Percentiles rank a stretch among this genome's conserved stretches.
Evolutionary conservation across 2,797 vertebrate species (phyloP).

Genomic region (Phyllotis vaccarum): DNA sequence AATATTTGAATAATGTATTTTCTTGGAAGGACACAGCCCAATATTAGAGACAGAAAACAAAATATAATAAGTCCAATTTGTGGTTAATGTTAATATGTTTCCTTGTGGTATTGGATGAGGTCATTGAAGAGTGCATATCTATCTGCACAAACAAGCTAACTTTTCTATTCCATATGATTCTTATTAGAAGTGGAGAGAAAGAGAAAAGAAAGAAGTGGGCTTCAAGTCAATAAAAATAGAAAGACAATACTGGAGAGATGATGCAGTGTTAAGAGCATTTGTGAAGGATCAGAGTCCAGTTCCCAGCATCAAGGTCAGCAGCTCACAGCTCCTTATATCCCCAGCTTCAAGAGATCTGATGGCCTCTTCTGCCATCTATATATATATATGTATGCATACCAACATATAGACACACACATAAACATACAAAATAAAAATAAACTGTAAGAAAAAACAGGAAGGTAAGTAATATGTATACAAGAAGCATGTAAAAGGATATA

Average conservation of each 20-base stretch:
- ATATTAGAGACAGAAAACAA: conserved; percentile 9
- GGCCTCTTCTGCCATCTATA: not conserved
- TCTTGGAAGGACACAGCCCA: not conserved
- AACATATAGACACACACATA: not conserved
- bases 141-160: not conserved
- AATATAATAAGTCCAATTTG: conserved; percentile 24
- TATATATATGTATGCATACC: not conserved
- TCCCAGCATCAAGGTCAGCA: too few species aligned
- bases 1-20: conserved; percentile 23
- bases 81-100: not conserved
- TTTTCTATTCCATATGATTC: not conserved
- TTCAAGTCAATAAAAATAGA: not conserved
- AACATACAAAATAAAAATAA: not conserved
- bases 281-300: not conserved
- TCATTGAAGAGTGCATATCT: not conserved
- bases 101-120: not conserved
- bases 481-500: not conserved
- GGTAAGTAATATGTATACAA: not conserved
- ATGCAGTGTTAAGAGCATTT: not conserved
- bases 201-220: not conserved
- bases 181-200: not conserved
- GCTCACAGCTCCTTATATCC: too few species aligned
- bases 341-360: not conserved
- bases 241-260: not conserved
- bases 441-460: not conserved